Percentiles rank a stretch among this genome's conserved stretches.
phyloP scores from a whole-genome alignment of 2,888 invertebrate genomes.

The Meteorus colon region DNA sequence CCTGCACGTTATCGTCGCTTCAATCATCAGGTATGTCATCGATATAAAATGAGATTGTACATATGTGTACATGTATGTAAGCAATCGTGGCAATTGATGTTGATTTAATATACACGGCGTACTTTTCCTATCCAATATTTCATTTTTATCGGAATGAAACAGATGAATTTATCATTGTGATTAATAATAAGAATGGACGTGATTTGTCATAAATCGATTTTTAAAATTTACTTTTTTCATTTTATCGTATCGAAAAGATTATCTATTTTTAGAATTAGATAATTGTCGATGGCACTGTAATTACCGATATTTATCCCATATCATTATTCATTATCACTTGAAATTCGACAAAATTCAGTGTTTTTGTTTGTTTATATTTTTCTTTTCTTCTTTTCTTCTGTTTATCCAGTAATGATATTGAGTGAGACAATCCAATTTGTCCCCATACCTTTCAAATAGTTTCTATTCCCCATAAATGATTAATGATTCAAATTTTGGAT shows the following conservation, averaged over 20 bases:
- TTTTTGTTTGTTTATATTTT: no score
- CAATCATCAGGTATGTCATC: constrained; percentile 17
- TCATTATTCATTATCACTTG: no score
- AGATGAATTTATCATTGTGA: not conserved
- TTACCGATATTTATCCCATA: no score
- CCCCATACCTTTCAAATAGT: not conserved
- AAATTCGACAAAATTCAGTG: no score
- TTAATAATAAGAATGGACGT: not conserved
- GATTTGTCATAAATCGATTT: not conserved
- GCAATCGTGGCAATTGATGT: not conserved
- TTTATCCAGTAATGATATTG: not conserved
- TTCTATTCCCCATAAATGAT: not conserved
- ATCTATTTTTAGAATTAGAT: no score
- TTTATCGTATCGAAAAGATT: no score
- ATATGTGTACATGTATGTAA: not conserved
- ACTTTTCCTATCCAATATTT: not conserved
- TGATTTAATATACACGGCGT: not conserved
- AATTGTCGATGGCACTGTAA: no score
- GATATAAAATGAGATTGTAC: not conserved
- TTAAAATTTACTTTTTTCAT: not conserved
- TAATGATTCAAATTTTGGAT: not conserved
- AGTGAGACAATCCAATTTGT: not conserved
- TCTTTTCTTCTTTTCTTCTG: no score
- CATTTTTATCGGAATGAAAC: not conserved
- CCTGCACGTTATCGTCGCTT: constrained; percentile 34